Conservation (phyloP, 2,888 invertebrate genomes). For the Volucella inanis region DNA sequence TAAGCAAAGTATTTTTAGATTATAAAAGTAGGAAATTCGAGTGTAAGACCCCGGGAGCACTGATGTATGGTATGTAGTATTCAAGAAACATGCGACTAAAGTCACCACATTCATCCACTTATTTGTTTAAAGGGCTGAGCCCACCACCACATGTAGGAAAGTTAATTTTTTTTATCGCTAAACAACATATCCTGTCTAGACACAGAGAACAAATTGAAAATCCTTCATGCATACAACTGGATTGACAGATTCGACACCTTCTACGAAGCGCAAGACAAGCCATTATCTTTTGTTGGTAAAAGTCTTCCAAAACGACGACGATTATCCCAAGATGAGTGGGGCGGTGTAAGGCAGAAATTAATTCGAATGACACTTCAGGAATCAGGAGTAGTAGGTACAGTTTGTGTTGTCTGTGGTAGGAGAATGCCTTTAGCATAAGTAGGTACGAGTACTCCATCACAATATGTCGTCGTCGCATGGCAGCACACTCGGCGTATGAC, state of each 20-base stretch:
- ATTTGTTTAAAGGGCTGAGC: too few species aligned
- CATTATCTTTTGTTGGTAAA: slow-evolving; percentile 51
- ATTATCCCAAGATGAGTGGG: slow-evolving; percentile 62
- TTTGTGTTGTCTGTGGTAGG: neutral
- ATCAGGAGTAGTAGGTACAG: neutral
- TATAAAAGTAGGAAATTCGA: too few species aligned
- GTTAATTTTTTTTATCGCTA: slow-evolving; percentile 41
- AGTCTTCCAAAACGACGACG: slow-evolving; percentile 41
- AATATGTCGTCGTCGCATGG: slow-evolving; percentile 48
- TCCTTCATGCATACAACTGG: slow-evolving; percentile 42
- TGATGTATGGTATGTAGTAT: too few species aligned
- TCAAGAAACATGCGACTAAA: too few species aligned
- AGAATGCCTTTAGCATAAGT: slow-evolving; percentile 8
- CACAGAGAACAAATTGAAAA: slow-evolving; percentile 62
- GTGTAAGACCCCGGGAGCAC: too few species aligned
- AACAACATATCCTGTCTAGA: slow-evolving; percentile 72
- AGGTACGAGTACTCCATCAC: neutral
- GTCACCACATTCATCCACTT: too few species aligned
- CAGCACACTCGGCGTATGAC: slow-evolving; percentile 26
- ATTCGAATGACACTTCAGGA: slow-evolving; percentile 58
- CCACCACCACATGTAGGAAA: slow-evolving; percentile 7
- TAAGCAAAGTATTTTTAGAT: too few species aligned
- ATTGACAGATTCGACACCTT: slow-evolving; percentile 49
- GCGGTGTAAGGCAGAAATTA: slow-evolving; percentile 68
- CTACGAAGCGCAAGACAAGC: slow-evolving; percentile 10